Conservation (phyloP, 2,113 vertebrate species). For the Ariopsis seemanni region DNA sequence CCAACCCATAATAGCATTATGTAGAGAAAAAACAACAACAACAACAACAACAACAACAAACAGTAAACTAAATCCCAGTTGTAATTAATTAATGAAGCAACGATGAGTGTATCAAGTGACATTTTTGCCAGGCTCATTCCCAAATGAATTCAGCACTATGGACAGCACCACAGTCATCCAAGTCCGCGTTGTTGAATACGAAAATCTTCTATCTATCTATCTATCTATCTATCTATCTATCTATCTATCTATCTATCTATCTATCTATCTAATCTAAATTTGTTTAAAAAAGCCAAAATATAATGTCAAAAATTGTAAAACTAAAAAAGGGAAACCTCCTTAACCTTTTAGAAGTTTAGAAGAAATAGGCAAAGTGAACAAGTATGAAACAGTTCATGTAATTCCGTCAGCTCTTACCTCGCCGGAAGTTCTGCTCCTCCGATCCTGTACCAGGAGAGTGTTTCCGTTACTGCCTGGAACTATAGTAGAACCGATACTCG, state of each 20-base stretch:
- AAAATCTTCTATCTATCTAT: too few relatives aligned
- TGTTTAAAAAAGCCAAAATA: neutral
- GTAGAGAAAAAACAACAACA: neutral
- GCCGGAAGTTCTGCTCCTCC: constrained; percentile 51
- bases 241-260: too few relatives aligned
- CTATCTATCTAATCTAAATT: too few relatives aligned
- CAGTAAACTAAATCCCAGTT: neutral
- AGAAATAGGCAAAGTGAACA: neutral
- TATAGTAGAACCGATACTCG: constrained; percentile 69
- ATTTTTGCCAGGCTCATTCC: neutral
- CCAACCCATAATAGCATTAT: neutral
- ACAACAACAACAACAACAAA: neutral
- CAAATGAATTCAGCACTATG: neutral
- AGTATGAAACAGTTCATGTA: neutral
- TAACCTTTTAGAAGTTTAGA: neutral
- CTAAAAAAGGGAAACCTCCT: too few relatives aligned
- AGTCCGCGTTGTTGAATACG: neutral
- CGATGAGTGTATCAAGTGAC: neutral
- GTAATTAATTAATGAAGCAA: neutral
- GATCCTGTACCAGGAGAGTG: constrained; percentile 62
- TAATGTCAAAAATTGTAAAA: neutral
- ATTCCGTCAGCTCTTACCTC: constrained; percentile 42
- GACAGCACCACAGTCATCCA: neutral
- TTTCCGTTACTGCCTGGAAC: constrained; percentile 67
- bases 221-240: too few relatives aligned